A percentile compares a stretch with the other conserved stretches of the same genome.
These are phyloP conservation scores for Aporophyla nigra DNA, from an alignment of 2,888 invertebrate genomes.

Conservation along the genomic window DNA sequence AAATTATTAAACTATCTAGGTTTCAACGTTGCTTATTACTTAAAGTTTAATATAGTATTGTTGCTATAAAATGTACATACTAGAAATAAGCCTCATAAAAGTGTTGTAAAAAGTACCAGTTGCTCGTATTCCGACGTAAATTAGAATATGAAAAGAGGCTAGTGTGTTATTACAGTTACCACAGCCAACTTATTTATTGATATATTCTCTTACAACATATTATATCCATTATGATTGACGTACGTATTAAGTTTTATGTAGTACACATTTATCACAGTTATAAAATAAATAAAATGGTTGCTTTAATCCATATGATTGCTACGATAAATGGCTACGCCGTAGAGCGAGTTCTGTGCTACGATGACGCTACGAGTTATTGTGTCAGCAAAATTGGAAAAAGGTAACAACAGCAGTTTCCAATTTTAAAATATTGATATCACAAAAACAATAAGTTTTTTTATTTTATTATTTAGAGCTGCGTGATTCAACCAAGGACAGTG, in stretches of 20 bases:
- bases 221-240: not conserved
- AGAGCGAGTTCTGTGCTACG: conserved; percentile 44
- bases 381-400: conserved; percentile 1
- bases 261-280: not conserved
- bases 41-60: not conserved
- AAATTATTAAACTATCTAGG: not conserved
- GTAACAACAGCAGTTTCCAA: not conserved
- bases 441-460: not conserved
- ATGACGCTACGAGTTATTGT: not conserved
- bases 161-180: not conserved
- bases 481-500: conserved; percentile 7
- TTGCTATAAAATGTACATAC: not conserved
- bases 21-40: not conserved
- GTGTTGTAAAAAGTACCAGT: conserved; percentile 7
- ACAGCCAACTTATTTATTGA: too few species aligned
- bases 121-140: not conserved
- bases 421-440: not conserved
- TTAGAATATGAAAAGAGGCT: not conserved
- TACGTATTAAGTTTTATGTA: not conserved
- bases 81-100: not conserved
- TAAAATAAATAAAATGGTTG: not conserved
- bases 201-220: not conserved
- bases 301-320: conserved; percentile 7
- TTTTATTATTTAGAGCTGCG: not conserved
- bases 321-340: conserved; percentile 51